phyloP scores from a whole-genome alignment of 2,797 vertebrate species.

The Syndactyla subalaris region DNA sequence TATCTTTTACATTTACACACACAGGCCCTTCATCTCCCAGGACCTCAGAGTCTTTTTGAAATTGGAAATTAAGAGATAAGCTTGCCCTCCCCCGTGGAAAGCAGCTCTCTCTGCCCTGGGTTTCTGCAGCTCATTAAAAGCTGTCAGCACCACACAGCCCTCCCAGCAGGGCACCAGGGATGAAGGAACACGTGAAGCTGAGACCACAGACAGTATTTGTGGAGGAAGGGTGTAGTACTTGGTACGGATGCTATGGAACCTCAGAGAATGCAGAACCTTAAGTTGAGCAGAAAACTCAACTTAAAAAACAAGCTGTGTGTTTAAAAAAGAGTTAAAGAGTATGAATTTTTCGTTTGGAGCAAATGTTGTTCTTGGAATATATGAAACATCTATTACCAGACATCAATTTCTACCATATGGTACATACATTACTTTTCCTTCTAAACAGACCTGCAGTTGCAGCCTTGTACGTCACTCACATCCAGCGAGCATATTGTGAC shows the following conservation, averaged over 20 bases:
- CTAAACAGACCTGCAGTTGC: background rate
- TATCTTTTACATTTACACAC: background rate
- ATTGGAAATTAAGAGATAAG: conserved; percentile 50
- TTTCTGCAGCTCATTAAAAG: conserved; percentile 55
- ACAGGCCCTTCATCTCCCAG: background rate
- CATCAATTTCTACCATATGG: conserved; percentile 50
- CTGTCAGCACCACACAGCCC: conserved; percentile 27
- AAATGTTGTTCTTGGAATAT: conserved; percentile 55
- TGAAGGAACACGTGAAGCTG: background rate
- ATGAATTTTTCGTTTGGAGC: conserved; percentile 21
- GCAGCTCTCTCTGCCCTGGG: background rate
- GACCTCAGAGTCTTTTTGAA: background rate
- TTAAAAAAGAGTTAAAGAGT: conserved; percentile 44
- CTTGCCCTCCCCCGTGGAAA: background rate
- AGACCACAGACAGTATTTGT: background rate
- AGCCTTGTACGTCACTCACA: background rate
- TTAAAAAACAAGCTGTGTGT: background rate
- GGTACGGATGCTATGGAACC: background rate
- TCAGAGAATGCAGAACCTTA: background rate
- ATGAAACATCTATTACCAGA: conserved; percentile 49
- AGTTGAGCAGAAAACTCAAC: background rate
- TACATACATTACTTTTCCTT: conserved; percentile 12
- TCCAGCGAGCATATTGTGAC: background rate
- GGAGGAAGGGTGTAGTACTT: background rate
- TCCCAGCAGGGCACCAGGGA: background rate